Evolutionary conservation across 2,797 vertebrate species (phyloP).

Genomic region (Limnodromus scolopaceus): DNA sequence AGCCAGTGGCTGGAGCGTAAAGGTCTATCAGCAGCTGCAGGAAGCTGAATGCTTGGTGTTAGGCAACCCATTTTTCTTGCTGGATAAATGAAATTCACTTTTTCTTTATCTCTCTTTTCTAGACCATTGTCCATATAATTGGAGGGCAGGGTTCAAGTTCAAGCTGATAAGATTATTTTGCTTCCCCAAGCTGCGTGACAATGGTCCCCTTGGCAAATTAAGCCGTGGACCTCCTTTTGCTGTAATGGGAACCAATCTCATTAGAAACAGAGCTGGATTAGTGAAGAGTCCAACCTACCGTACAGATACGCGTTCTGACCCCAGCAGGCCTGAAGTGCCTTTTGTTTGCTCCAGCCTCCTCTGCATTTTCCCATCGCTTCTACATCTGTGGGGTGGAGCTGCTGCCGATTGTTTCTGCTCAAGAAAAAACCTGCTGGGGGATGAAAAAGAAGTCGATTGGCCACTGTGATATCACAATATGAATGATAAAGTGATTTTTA

Average conservation of each 20-base stretch:
- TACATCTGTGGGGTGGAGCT: background rate
- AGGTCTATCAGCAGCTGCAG: background rate
- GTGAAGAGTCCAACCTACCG: background rate
- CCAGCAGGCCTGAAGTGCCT: constrained; percentile 33
- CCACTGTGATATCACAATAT: background rate
- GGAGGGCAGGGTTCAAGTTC: constrained; percentile 50
- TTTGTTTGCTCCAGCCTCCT: constrained; percentile 39
- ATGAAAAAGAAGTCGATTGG: background rate
- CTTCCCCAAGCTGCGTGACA: constrained; percentile 11
- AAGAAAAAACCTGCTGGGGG: background rate
- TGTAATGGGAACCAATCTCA: constrained; percentile 55
- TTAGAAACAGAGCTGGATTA: constrained; percentile 64
- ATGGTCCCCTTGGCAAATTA: constrained; percentile 32
- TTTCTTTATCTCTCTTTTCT: constrained; percentile 13
- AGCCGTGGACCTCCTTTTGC: background rate
- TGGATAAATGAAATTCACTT: constrained; percentile 4
- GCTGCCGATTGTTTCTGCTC: constrained; percentile 1
- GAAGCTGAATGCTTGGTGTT: background rate
- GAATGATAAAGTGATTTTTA: background rate
- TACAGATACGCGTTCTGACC: constrained; percentile 3
- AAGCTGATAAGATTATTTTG: constrained; percentile 57
- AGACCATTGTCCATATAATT: constrained; percentile 16
- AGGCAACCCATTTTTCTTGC: background rate
- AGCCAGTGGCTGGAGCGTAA: background rate
- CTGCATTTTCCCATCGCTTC: background rate